phyloP scores from a whole-genome alignment of 2,888 invertebrate genomes.

The Agriopis aurantiaria region DNA sequence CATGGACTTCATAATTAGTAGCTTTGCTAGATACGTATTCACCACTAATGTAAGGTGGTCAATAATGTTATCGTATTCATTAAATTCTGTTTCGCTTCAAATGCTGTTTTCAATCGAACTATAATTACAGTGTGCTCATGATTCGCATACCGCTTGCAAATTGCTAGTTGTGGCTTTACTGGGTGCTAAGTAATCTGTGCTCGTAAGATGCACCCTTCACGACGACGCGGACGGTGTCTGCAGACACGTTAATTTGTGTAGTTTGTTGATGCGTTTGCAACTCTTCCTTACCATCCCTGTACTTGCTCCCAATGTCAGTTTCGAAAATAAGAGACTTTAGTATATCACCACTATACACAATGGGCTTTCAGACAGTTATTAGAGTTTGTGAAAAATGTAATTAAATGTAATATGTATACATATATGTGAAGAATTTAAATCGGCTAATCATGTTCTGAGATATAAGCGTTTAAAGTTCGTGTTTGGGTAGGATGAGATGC shows the following conservation, averaged over 20 bases:
- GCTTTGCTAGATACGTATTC: slow-evolving; percentile 19
- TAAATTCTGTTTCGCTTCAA: slow-evolving; percentile 43
- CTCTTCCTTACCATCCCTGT: slow-evolving; percentile 17
- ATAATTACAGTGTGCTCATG: slow-evolving; percentile 60
- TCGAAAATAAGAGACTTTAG: neutral
- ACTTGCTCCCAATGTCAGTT: neutral
- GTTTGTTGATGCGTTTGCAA: slow-evolving; percentile 54
- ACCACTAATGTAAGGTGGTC: slow-evolving; percentile 16
- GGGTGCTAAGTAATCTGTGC: slow-evolving; percentile 22
- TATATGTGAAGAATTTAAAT: too few relatives aligned
- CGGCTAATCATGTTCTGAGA: too few relatives aligned
- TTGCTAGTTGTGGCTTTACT: slow-evolving; percentile 57
- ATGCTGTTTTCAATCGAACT: slow-evolving; percentile 62
- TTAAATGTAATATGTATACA: too few relatives aligned
- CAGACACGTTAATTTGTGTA: slow-evolving; percentile 72
- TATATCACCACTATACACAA: too few relatives aligned
- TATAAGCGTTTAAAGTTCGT: too few relatives aligned
- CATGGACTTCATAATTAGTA: slow-evolving; percentile 19
- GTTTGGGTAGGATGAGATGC: too few relatives aligned
- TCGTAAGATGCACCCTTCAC: slow-evolving; percentile 61
- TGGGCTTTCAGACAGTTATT: too few relatives aligned
- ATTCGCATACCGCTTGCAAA: slow-evolving; percentile 60
- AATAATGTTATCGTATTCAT: slow-evolving; percentile 40
- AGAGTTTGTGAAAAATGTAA: too few relatives aligned
- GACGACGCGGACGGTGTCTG: slow-evolving; percentile 52